Evolutionary conservation across 2,113 vertebrate genomes (phyloP).

Genomic region (Xyliphius kryptos): DNA sequence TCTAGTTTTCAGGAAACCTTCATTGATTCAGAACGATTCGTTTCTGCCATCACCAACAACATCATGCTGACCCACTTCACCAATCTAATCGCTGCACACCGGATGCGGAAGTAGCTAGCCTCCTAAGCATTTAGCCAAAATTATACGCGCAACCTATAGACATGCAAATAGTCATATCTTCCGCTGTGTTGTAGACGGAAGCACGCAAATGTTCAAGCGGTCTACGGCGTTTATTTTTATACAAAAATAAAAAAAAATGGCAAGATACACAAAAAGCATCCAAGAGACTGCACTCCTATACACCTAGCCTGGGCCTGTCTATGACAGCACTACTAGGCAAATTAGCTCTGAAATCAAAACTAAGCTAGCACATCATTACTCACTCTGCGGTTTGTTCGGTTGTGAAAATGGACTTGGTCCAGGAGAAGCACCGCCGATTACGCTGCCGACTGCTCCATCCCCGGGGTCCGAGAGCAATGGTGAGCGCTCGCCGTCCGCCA

Average conservation of each 20-base stretch:
- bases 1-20: too few species aligned
- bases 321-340: constrained; percentile 8
- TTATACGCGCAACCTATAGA: background rate
- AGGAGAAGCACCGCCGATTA: constrained; percentile 62
- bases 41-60: too few species aligned
- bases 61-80: too few species aligned
- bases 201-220: too few species aligned
- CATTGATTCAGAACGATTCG: too few species aligned
- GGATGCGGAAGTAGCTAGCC: constrained; percentile 28
- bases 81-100: too few species aligned
- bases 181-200: too few species aligned
- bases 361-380: constrained; percentile 46
- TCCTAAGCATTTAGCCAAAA: background rate
- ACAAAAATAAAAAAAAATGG: too few species aligned
- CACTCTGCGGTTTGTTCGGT: constrained; percentile 66
- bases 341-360: background rate
- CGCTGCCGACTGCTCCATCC: constrained; percentile 59
- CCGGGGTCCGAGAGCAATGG: constrained; percentile 69
- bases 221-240: too few species aligned
- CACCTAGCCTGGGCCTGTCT: constrained; percentile 9
- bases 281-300: too few species aligned
- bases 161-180: background rate
- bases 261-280: too few species aligned
- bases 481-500: constrained; percentile 76
- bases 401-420: constrained; percentile 55